These are phyloP conservation scores for Cepaea hortensis DNA, from an alignment of 2,888 invertebrate species.

Conservation along the genomic window DNA sequence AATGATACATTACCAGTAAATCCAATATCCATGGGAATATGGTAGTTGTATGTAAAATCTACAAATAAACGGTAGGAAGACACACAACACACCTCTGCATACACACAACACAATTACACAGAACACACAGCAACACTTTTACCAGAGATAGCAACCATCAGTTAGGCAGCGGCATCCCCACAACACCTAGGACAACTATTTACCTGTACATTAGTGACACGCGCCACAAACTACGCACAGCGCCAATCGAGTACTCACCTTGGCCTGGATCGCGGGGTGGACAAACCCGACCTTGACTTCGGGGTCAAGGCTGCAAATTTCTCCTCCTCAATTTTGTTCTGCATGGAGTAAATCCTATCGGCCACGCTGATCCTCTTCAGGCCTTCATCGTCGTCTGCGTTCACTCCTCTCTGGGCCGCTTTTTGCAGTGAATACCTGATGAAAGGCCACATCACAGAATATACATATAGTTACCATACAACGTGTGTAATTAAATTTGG, in stretches of 20 bases:
- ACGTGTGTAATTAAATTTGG: no score
- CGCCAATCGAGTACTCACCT: constrained; percentile 15
- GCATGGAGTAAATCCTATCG: constrained; percentile 81
- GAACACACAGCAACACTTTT: background rate
- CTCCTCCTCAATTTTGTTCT: constrained; percentile 84
- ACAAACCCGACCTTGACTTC: constrained; percentile 62
- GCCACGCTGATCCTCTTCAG: constrained; percentile 61
- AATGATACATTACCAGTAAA: no score
- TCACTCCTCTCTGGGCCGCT: constrained; percentile 27
- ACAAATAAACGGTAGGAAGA: no score
- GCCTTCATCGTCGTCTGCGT: constrained; percentile 52
- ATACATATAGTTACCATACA: background rate
- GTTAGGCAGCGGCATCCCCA: background rate
- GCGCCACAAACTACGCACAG: background rate
- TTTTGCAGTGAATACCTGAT: constrained; percentile 36
- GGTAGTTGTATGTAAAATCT: no score
- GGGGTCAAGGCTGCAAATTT: constrained; percentile 63
- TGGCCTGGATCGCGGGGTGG: constrained; percentile 63
- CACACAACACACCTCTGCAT: no score
- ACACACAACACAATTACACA: no score
- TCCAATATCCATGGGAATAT: no score
- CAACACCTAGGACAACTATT: background rate
- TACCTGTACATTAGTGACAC: background rate
- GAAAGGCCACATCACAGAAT: background rate
- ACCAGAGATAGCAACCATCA: background rate